Percentiles rank a stretch among this genome's conserved stretches.
Conservation (phyloP, 2,797 vertebrate species). For the Dipus sagitta region DNA sequence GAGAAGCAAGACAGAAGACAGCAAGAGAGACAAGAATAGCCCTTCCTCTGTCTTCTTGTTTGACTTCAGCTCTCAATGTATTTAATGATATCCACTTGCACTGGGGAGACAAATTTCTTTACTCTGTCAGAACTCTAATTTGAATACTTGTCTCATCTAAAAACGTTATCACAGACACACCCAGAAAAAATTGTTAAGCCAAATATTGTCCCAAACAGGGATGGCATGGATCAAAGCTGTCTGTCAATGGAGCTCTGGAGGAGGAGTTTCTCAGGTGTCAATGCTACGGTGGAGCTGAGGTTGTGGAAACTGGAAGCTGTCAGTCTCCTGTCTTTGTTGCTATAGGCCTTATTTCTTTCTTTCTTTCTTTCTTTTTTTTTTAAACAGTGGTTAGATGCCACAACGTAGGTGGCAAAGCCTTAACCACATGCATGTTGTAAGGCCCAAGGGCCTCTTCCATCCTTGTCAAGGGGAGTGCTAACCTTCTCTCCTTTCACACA, state of each 20-base stretch:
- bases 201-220: background rate
- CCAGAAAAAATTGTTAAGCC: background rate
- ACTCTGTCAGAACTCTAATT: background rate
- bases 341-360: background rate
- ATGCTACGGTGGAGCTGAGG: background rate
- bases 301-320: background rate
- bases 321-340: background rate
- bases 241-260: too few species aligned
- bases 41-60: background rate
- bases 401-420: too few species aligned
- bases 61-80: background rate
- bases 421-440: too few species aligned
- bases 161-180: background rate
- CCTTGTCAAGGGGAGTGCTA: too few species aligned
- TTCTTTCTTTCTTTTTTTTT: too few species aligned
- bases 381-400: too few species aligned
- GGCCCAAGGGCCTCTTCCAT: too few species aligned
- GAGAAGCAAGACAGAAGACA: background rate
- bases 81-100: background rate
- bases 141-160: background rate
- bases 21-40: background rate
- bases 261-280: background rate
- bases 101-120: background rate
- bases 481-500: too few species aligned
- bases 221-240: background rate